Percentiles rank a stretch among this genome's conserved stretches.
Evolutionary conservation across 2,113 vertebrate genomes (phyloP).

Genomic region (Indicator maculatus): DNA sequence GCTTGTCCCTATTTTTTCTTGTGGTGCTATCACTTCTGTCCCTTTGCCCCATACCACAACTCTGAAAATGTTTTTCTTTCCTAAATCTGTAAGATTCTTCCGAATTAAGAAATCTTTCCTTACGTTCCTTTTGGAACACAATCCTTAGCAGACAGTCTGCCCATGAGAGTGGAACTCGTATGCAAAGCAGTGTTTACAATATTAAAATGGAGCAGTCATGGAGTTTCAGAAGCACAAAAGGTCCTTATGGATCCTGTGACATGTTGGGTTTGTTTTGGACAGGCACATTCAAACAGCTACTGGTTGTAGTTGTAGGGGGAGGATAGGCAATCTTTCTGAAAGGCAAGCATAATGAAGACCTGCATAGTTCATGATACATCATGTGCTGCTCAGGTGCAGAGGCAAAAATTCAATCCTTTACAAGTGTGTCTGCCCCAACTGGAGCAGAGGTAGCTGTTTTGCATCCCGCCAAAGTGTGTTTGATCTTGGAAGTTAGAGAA

Average conservation of each 20-base stretch:
- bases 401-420: slow-evolving; percentile 49
- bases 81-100: neutral
- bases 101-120: neutral
- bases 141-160: neutral
- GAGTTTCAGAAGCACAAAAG: neutral
- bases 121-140: neutral
- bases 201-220: neutral
- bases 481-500: slow-evolving; percentile 60
- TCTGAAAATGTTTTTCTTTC: neutral
- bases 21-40: neutral
- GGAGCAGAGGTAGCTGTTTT: slow-evolving; percentile 56
- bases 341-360: neutral
- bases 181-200: neutral
- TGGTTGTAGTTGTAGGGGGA: neutral
- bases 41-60: neutral
- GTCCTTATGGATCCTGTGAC: neutral
- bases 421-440: slow-evolving; percentile 8
- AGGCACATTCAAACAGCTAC: neutral
- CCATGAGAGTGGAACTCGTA: neutral
- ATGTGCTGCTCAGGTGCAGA: slow-evolving; percentile 58
- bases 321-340: neutral
- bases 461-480: slow-evolving; percentile 42
- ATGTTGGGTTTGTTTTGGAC: neutral
- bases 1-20: neutral
- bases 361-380: slow-evolving; percentile 44